Base-by-base conservation (phyloP, 2,888 invertebrate species). In the Eurytoma adleriae region DNA sequence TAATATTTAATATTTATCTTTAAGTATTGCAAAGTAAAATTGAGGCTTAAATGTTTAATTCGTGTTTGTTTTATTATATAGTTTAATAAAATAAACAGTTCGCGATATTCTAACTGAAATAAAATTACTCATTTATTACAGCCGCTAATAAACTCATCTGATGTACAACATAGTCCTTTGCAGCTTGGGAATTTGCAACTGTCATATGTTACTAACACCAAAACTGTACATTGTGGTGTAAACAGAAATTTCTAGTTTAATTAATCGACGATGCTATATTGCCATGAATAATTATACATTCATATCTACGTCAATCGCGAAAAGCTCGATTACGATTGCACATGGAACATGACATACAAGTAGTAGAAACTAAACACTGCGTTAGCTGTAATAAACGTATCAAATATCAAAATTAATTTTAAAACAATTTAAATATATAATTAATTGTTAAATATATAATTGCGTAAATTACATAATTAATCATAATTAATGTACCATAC, bases 171-270 rank as follows among this genome's bases (percentile, higher is more conserved):
- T 24, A 30, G 48, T 20, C 20, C n/a, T 62, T 66, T 61, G 20
- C 40, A 16, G 27, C 1, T 10, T 18, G 24, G 4, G 18, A 57
- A 48, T n/a, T 62, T 48, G 61, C 66, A 27, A 78, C 61, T 40
- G 64, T 56, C 69, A 50, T 68, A 20, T 18, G 27, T 62, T 73
- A 76, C 61, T 40, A 48, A 18, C 40, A 56, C 52, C 64, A 27
- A 69, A 73, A 14, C 64, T 24, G 27, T 54, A 52, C 62, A 27
- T 57, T n/a, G 5, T 16, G 5, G 24, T 69, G 70, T 59, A 76
- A 79, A 75, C 72, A 76, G 75, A 75, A 52, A 61, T 78, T 76
- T 78, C 70, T 59, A 76, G 68, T 66, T 14, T 69, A 79, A 81
- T 81, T 79, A 79, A 54, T 48, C 52, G 24, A 59, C 16, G 24